Evolutionary conservation across 2,113 vertebrate genomes (phyloP).

Genomic region (Thunnus thynnus): DNA sequence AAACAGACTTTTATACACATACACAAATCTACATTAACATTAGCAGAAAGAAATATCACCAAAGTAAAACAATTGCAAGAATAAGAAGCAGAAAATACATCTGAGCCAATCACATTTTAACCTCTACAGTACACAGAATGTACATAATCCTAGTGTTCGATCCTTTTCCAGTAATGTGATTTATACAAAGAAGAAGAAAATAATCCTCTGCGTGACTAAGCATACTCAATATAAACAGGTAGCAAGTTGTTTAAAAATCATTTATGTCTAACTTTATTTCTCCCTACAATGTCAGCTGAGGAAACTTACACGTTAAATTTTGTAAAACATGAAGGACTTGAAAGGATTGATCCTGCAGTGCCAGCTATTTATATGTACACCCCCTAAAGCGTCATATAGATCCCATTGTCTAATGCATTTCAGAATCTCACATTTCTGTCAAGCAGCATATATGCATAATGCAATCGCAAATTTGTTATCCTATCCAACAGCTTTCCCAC

Average conservation of each 20-base stretch:
- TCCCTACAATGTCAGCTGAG: slow-evolving; percentile 24
- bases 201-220: neutral
- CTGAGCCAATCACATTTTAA: slow-evolving; percentile 34
- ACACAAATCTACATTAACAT: slow-evolving; percentile 19
- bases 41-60: slow-evolving; percentile 19
- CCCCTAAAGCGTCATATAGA: neutral
- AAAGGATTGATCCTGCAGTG: neutral
- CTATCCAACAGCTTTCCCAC: slow-evolving; percentile 36
- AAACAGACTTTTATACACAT: slow-evolving; percentile 20
- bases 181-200: slow-evolving; percentile 21
- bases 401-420: neutral
- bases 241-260: slow-evolving; percentile 2
- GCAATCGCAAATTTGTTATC: slow-evolving; percentile 12
- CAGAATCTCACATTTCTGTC: neutral
- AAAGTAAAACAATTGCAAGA: slow-evolving; percentile 25
- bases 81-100: slow-evolving; percentile 38
- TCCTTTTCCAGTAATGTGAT: slow-evolving; percentile 44
- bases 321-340: neutral
- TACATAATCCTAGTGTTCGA: slow-evolving; percentile 32
- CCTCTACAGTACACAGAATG: slow-evolving; percentile 12
- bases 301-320: neutral
- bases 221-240: slow-evolving; percentile 22
- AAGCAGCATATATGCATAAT: neutral
- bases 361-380: neutral
- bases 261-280: neutral